phyloP scores from a whole-genome alignment of 1,140 invertebrate species.

The Adoxophyes honmai region DNA sequence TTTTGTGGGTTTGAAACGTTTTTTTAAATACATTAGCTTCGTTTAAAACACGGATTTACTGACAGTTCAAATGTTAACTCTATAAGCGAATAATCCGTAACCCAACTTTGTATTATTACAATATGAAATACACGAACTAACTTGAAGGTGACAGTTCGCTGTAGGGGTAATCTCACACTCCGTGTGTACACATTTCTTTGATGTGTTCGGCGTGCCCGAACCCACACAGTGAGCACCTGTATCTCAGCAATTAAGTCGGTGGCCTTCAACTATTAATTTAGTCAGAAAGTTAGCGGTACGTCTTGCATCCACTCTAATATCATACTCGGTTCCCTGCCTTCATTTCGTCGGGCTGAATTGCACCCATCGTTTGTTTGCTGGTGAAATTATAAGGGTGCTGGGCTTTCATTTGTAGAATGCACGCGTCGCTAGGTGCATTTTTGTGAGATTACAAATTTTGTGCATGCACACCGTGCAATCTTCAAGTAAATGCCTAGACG shows the following conservation, averaged over 20 bases:
- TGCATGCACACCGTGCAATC: conserved; percentile 25
- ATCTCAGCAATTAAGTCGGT: background rate
- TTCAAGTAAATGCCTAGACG: conserved; percentile 19
- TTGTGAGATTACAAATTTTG: conserved; percentile 39
- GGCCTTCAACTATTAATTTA: background rate
- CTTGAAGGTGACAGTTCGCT: conserved; percentile 8
- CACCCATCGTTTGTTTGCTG: conserved; percentile 56
- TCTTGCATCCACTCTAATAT: conserved; percentile 2
- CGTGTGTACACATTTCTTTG: background rate
- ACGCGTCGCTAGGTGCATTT: conserved; percentile 37
- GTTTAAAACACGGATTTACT: too few species aligned
- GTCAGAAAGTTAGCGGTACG: background rate
- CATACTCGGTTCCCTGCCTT: background rate
- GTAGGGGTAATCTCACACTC: background rate
- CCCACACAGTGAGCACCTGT: background rate
- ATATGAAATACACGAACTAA: background rate
- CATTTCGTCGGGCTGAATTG: conserved; percentile 52
- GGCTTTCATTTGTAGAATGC: conserved; percentile 51
- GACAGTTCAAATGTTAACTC: too few species aligned
- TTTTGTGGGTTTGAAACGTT: too few species aligned
- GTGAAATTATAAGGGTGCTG: conserved; percentile 42
- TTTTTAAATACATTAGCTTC: too few species aligned
- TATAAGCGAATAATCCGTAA: too few species aligned
- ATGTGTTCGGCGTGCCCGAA: background rate
- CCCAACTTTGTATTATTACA: too few species aligned